phyloP scores from a whole-genome alignment of 2,113 vertebrate genomes.

The Proteles cristata region DNA sequence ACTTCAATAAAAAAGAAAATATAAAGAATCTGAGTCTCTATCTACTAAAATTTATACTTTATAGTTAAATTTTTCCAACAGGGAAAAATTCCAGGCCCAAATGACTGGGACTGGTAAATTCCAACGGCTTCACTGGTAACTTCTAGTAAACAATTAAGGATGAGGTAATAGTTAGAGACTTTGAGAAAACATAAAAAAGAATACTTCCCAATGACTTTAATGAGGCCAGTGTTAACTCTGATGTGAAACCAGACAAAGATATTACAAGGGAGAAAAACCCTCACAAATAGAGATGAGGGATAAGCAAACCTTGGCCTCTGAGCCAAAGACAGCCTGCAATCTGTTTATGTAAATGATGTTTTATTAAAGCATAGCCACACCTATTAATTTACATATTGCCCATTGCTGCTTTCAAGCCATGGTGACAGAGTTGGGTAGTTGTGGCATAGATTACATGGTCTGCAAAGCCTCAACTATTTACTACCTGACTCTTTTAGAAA shows the following conservation, averaged over 20 bases:
- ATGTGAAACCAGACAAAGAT: conserved; percentile 50
- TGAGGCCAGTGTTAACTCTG: conserved; percentile 17
- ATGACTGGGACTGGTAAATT: neutral
- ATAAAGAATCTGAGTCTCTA: neutral
- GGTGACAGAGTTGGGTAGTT: neutral
- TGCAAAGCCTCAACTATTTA: neutral
- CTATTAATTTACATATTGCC: neutral
- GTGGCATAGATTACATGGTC: neutral
- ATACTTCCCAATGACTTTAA: conserved; percentile 38
- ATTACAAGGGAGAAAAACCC: neutral
- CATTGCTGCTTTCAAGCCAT: neutral
- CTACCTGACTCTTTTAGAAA: neutral
- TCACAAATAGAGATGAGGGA: neutral
- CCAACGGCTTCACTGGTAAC: neutral
- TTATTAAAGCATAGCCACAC: neutral
- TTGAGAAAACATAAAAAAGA: conserved; percentile 16
- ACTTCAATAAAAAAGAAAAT: neutral
- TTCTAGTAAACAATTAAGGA: conserved; percentile 37
- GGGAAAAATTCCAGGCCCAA: conserved; percentile 13
- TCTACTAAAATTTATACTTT: conserved; percentile 28
- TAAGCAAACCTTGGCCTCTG: neutral
- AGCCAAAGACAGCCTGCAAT: neutral
- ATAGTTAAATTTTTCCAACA: conserved; percentile 29
- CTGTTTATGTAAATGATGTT: neutral
- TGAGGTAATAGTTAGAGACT: conserved; percentile 30